phyloP scores from a whole-genome alignment of 2,797 vertebrate genomes.

The Austrolebias charrua region DNA sequence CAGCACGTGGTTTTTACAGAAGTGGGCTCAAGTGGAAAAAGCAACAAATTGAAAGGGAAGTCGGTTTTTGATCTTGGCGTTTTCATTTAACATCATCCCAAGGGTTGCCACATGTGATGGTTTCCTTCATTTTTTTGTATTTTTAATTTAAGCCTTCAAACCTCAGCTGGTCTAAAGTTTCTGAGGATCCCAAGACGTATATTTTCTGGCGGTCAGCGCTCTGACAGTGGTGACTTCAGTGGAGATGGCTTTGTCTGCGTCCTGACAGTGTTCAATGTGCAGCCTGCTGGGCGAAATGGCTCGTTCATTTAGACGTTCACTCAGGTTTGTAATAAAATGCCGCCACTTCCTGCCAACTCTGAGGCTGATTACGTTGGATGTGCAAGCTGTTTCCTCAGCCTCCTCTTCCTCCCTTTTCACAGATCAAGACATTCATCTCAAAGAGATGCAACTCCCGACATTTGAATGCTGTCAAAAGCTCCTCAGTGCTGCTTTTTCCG shows the following conservation, averaged over 20 bases:
- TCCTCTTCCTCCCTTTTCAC: slow-evolving; percentile 58
- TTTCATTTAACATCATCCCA: slow-evolving; percentile 52
- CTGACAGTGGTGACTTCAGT: slow-evolving; percentile 12
- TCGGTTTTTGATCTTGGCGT: slow-evolving; percentile 58
- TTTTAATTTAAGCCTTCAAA: slow-evolving; percentile 15
- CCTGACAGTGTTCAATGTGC: slow-evolving; percentile 15
- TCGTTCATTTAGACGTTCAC: slow-evolving; percentile 69
- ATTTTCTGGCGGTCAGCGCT: slow-evolving; percentile 28
- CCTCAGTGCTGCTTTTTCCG: slow-evolving; percentile 3
- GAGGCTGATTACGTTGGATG: slow-evolving; percentile 58
- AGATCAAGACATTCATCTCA: slow-evolving; percentile 62
- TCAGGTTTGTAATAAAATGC: slow-evolving; percentile 68
- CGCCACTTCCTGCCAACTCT: slow-evolving; percentile 64
- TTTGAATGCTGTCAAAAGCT: slow-evolving; percentile 13
- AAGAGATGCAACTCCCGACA: slow-evolving; percentile 35
- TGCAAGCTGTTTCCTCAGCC: slow-evolving; percentile 72
- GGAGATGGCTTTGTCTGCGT: slow-evolving; percentile 27
- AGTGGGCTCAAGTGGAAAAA: slow-evolving; percentile 52
- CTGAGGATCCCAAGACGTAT: slow-evolving; percentile 5
- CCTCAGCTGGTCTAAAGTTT: background rate
- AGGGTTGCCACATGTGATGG: slow-evolving; percentile 23
- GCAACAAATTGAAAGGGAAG: slow-evolving; percentile 58
- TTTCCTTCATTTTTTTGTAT: slow-evolving; percentile 18
- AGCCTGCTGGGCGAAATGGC: slow-evolving; percentile 53
- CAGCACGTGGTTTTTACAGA: slow-evolving; percentile 55